These are phyloP conservation scores for Willisornis vidua DNA, from an alignment of 2,113 vertebrate species.

Conservation along the genomic window DNA sequence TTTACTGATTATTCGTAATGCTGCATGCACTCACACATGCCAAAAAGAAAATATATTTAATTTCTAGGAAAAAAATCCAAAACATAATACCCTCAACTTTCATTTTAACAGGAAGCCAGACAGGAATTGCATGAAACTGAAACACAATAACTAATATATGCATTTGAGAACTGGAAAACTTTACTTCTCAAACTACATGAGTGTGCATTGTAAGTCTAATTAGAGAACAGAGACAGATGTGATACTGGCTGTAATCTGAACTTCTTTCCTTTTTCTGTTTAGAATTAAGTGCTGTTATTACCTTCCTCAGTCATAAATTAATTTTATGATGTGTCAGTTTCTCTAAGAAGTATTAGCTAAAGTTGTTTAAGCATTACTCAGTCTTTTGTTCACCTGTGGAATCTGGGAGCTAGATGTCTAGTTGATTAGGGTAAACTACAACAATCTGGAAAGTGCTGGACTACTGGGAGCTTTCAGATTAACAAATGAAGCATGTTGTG, in stretches of 20 bases:
- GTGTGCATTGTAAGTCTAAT: not conserved
- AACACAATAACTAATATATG: not conserved
- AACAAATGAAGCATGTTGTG: not conserved
- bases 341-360: not conserved
- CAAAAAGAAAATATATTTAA: not conserved
- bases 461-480: not conserved
- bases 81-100: not conserved
- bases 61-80: not conserved
- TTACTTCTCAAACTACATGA: not conserved
- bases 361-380: not conserved
- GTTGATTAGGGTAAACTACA: not conserved
- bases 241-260: not conserved
- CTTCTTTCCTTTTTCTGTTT: not conserved
- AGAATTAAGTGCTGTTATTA: not conserved
- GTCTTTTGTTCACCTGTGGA: not conserved
- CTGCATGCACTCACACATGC: not conserved
- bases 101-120: not conserved
- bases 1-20: not conserved
- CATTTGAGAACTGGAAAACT: not conserved
- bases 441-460: not conserved
- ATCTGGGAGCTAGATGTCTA: not conserved
- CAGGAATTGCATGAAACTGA: not conserved
- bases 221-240: not conserved
- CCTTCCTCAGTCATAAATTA: not conserved
- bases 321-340: not conserved